Evolutionary conservation across 2,888 invertebrate species (phyloP), one percentile per base, ranked within the genome.

Genomic region (Copidosoma aretas): DNA sequence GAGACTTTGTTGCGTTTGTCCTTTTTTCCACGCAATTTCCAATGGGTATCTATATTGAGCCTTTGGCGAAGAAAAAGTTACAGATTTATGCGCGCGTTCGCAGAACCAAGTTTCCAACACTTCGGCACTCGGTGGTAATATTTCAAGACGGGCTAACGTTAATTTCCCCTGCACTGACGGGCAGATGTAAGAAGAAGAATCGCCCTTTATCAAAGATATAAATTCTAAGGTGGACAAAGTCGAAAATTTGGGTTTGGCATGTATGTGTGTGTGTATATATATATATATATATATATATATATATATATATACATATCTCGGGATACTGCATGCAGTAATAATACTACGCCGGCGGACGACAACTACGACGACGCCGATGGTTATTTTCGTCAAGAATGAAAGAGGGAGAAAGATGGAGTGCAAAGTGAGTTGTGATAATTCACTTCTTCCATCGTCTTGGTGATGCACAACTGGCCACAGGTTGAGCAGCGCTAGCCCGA

Each of bases 381-480:
- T 76, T 79, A 79, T 79, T 79, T 77, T 76, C 64, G 75, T 73
- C 68, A 64, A 22, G 32, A 67, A n/a, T n/a, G n/a, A n/a, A 32
- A 8, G 32, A 32, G 32, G 32, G 3, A 32, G 3, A 32, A 5
- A 32, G 32, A 32, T 32, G 32, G 64, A 73, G 73, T 71, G 70
- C 68, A 65, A 71, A 54, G 49, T 68, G 60, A 70, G 73, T 70
- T 70, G 73, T 76, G 77, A 76, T 73, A 77, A n/a, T n/a, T n/a
- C 73, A 72, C 67, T 67, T 73, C 60, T 41, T 32, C 41, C 24
- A 17, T n/a, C 51, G 53, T 60, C 53, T 25, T 17, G 46, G 41
- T n/a, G 46, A 22, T 41, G 22, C 17, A 52, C 21, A 61, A 14
- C 49, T 21, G 15, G 32, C n/a, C n/a, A 8, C 10, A 41, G 41